phyloP scores from a whole-genome alignment of 1,140 invertebrate species.

The Coelopa frigida region DNA sequence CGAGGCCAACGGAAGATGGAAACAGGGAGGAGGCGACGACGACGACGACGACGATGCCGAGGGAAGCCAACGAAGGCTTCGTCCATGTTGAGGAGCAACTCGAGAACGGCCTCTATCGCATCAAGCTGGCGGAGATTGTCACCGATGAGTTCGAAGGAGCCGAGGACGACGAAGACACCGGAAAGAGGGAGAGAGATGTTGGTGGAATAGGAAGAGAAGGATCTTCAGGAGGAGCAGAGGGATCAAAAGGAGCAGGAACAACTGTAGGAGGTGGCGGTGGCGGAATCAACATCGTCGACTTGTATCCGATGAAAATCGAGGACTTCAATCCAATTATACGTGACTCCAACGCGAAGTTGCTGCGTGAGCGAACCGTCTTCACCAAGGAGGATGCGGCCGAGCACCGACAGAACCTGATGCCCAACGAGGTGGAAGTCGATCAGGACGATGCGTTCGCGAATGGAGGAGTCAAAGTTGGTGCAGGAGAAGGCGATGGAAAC shows the following conservation, averaged over 20 bases:
- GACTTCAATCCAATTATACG: conserved; percentile 33
- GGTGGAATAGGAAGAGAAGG: not conserved
- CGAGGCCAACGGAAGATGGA: not conserved
- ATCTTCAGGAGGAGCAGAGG: not conserved
- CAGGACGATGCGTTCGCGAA: conserved; percentile 8
- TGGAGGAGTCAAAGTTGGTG: no score
- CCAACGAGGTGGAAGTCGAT: conserved; percentile 33
- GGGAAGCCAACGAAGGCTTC: conserved; percentile 1
- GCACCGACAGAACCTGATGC: conserved; percentile 36
- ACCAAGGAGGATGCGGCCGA: conserved; percentile 22
- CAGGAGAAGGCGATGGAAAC: no score
- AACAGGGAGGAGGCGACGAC: no score
- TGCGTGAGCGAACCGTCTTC: conserved; percentile 24
- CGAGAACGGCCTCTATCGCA: conserved; percentile 16
- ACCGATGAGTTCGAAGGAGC: conserved; percentile 14
- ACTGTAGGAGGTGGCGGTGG: not conserved
- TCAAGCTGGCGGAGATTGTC: conserved; percentile 20
- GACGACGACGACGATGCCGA: not conserved
- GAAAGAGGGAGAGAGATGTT: not conserved
- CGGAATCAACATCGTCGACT: conserved; percentile 32
- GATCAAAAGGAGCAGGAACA: not conserved
- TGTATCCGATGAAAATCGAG: conserved; percentile 38
- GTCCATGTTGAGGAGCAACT: conserved; percentile 12
- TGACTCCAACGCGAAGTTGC: conserved; percentile 25
- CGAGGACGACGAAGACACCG: not conserved